Percentiles rank a stretch among this genome's conserved stretches.
phyloP scores from a whole-genome alignment of 2,888 invertebrate genomes.

The Aphidius colemani region DNA sequence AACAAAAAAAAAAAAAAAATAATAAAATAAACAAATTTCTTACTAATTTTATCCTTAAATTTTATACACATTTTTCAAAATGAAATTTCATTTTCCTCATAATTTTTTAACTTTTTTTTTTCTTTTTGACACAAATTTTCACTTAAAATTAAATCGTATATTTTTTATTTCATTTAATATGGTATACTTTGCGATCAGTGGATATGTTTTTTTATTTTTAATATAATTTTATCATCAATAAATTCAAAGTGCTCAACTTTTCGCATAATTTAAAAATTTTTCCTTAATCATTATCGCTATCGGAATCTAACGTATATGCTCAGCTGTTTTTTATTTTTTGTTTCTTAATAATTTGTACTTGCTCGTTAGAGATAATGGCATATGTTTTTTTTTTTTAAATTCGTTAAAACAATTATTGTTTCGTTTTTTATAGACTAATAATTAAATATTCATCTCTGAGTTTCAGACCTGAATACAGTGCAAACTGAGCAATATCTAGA shows the following conservation, averaged over 20 bases:
- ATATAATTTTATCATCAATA: conserved; percentile 17
- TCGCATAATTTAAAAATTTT: conserved; percentile 27
- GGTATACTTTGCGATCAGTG: conserved; percentile 57
- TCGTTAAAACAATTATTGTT: conserved; percentile 46
- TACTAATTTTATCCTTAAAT: conserved; percentile 30
- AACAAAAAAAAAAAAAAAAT: no score
- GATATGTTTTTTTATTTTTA: conserved; percentile 50
- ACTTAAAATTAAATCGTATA: conserved; percentile 54
- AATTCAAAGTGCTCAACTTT: conserved; percentile 36
- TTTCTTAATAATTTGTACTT: conserved; percentile 59
- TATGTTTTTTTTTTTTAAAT: conserved; percentile 39
- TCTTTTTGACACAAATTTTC: conserved; percentile 36
- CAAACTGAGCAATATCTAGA: conserved; percentile 48
- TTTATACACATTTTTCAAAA: conserved; percentile 31
- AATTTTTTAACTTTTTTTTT: no score
- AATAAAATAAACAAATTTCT: neutral
- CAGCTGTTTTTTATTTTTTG: conserved; percentile 46
- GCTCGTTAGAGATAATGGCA: conserved; percentile 57
- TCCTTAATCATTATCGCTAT: no score
- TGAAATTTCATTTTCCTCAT: conserved; percentile 24
- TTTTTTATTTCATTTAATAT: conserved; percentile 40
- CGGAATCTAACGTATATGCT: conserved; percentile 51
- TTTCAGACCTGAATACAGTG: conserved; percentile 56
- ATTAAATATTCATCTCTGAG: conserved; percentile 43
- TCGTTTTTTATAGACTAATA: conserved; percentile 9